Evolutionary conservation across 2,797 vertebrate genomes (phyloP).

Genomic region (Lutjanus campechanus): DNA sequence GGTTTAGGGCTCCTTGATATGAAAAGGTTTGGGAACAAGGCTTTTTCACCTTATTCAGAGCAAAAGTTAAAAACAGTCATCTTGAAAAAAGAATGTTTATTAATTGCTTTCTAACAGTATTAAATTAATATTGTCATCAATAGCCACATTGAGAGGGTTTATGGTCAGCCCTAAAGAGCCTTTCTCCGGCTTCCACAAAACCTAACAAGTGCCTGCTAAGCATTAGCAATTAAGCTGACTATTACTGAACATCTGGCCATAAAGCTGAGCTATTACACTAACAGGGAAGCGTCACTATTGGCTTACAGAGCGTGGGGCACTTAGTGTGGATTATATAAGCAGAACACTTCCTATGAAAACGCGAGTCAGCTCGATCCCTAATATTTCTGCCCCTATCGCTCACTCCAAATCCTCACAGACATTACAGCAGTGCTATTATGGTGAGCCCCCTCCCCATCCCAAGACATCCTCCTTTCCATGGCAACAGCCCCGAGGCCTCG

Average conservation of each 20-base stretch:
- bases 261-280: slow-evolving; percentile 51
- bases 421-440: slow-evolving; percentile 60
- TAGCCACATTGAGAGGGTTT: slow-evolving; percentile 26
- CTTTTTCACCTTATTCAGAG: background rate
- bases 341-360: slow-evolving; percentile 57
- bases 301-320: slow-evolving; percentile 23
- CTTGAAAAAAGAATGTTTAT: background rate
- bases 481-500: slow-evolving; percentile 79
- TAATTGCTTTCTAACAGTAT: slow-evolving; percentile 13
- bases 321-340: slow-evolving; percentile 57
- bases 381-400: slow-evolving; percentile 45
- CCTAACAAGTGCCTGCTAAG: slow-evolving; percentile 53
- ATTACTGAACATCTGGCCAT: slow-evolving; percentile 72
- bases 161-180: slow-evolving; percentile 22
- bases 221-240: slow-evolving; percentile 62
- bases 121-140: slow-evolving; percentile 12
- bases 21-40: background rate
- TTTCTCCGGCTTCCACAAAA: slow-evolving; percentile 36
- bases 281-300: slow-evolving; percentile 24
- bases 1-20: too few relatives aligned
- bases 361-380: slow-evolving; percentile 28
- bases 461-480: slow-evolving; percentile 75
- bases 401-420: slow-evolving; percentile 39
- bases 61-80: background rate
- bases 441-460: slow-evolving; percentile 51